Evolutionary conservation across 2,888 invertebrate species (phyloP), one percentile per base, ranked within the genome.

Genomic region (Watsonalla cultraria): DNA sequence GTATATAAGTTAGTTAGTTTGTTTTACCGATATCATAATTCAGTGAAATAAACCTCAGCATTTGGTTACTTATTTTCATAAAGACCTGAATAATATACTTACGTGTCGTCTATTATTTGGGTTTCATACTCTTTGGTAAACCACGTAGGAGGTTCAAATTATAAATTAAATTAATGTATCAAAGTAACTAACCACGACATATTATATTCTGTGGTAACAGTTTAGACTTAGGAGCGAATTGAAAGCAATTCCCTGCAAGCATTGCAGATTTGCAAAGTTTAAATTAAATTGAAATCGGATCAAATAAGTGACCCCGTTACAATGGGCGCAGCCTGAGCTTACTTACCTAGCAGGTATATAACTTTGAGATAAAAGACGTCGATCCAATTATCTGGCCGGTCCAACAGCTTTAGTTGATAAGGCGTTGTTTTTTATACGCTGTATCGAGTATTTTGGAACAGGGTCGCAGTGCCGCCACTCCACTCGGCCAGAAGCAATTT

Each of bases 401-500:
- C 58, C 56, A 66, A 56, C 57, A 55, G 58, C 56, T 60, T 59
- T 54, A 64, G 61, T 71, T 71, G 65, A 68, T 71, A 75, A 70
- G 70, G 72, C 62, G 63, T 63, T 59, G 61, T 70, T 72, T 68
- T 72, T 75, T 71, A 37, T 70, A 65, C 68, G 68, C 63, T 61
- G 59, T 65, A 61, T 68, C 66, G 62, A 66, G 61, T 56, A 53
- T 54, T 51, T 51, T 45, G 37, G 56, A 60, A 58, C 37, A 11
- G 49, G 7, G 37, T 49, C 49, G 37, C 14, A 34, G 15, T 7
- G 6, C 61, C 52, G 65, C 61, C 67, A 62, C 56, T 67, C 65
- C 65, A 59, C 68, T 58, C 63, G 62, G 62, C 64, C 62, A 64
- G 69, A 70, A 72, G 74, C 70, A 70, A 73, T 73, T 75, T 75